These are phyloP conservation scores for Molothrus aeneus DNA, from an alignment of 2,797 vertebrate species.

Conservation along the genomic window DNA sequence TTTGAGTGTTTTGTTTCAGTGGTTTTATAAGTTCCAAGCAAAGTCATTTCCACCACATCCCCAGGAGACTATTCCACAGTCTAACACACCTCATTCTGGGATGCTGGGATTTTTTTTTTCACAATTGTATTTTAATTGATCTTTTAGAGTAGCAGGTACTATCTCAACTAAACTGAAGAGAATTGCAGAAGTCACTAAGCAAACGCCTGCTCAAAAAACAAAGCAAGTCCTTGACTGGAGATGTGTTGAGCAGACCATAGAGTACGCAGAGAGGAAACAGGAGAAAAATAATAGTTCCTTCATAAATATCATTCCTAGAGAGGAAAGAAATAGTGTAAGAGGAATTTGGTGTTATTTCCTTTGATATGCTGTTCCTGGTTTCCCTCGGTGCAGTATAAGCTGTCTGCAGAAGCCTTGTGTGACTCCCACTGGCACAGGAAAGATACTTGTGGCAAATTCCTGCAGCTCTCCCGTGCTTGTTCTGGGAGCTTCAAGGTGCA, in stretches of 20 bases:
- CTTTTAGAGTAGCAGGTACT: neutral
- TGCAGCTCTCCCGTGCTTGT: fast-evolving
- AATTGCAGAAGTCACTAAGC: neutral
- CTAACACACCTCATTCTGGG: neutral
- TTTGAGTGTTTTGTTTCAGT: neutral
- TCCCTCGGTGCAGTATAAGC: neutral
- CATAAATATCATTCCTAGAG: neutral
- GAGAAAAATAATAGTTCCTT: neutral
- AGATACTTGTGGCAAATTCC: neutral
- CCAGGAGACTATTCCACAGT: neutral
- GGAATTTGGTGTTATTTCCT: neutral
- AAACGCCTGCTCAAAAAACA: neutral
- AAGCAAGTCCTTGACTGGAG: neutral
- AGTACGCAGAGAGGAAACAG: neutral
- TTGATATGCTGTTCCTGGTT: neutral
- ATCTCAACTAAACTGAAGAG: neutral
- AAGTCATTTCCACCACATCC: neutral
- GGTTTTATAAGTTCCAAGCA: neutral
- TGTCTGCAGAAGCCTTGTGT: neutral
- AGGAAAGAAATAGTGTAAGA: neutral
- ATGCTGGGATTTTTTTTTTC: neutral
- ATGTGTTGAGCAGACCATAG: neutral
- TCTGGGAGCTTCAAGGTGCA: neutral
- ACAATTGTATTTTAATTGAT: neutral
- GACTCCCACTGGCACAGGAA: neutral